phyloP scores from a whole-genome alignment of 2,888 invertebrate species.

The Sussaba pulchella region DNA sequence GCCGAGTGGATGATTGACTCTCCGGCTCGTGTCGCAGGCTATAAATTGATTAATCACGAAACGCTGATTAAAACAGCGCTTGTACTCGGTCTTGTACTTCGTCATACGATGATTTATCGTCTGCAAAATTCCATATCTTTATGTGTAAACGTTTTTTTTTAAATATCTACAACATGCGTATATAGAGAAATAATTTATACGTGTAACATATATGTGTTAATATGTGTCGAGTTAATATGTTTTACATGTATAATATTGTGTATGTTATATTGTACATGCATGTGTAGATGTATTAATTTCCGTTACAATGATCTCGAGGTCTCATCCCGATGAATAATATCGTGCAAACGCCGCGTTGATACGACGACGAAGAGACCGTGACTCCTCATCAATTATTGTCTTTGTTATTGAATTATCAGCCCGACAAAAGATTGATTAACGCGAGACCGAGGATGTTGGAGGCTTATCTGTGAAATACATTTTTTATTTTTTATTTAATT shows the following conservation, averaged over 20 bases:
- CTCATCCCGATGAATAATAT: constrained; percentile 42
- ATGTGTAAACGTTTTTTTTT: no score
- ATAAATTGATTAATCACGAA: constrained; percentile 56
- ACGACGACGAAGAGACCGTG: constrained; percentile 7
- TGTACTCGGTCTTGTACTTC: constrained; percentile 31
- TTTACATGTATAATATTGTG: no score
- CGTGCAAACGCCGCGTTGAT: constrained; percentile 3
- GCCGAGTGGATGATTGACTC: constrained; percentile 27
- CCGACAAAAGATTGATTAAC: constrained; percentile 35
- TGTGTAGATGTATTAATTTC: no score
- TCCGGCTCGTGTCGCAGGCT: constrained; percentile 10
- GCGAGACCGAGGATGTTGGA: background rate
- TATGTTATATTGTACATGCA: no score
- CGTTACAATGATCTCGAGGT: no score
- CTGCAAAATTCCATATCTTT: background rate
- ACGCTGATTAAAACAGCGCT: constrained; percentile 44
- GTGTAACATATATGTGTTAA: no score
- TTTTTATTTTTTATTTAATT: background rate
- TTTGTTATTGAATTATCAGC: constrained; percentile 20
- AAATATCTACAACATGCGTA: no score
- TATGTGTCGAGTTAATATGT: no score
- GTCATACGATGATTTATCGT: constrained; percentile 52
- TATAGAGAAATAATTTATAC: no score
- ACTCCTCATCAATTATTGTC: constrained; percentile 26
- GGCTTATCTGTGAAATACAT: background rate